Base-by-base conservation (phyloP, 2,888 invertebrate species). In the Anthophora plumipes region DNA sequence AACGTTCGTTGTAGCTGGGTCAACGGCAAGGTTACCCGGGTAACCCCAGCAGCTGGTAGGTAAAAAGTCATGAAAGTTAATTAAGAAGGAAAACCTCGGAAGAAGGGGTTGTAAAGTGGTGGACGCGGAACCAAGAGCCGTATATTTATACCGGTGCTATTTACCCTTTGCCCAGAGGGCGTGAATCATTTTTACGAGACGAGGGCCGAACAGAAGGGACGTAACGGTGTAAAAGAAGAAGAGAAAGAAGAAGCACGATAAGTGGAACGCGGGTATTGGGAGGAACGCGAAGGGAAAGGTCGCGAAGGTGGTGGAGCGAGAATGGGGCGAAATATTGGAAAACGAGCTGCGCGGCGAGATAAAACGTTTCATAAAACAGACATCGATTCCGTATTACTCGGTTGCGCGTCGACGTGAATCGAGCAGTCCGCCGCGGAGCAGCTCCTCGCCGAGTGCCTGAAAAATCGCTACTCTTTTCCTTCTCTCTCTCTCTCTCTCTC, bases 321-420 rank as follows among this genome's bases (percentile, higher is more conserved):
- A 89, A 88, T 84, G 85, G 84, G 63, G 81, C 88, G 86, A 90
- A 89, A 90, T 91, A 90, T 90, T 88, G 88, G 88, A 84, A 86
- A 88, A 83, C 85, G 84, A 84, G 85, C 85, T 85, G 86, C 82
- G 80, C 88, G 79, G 85, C 77, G 85, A 90, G 90, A 91, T 91
- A 90, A 91, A 91, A 90, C 88, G 89, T 90, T 91, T 91, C 89
- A 90, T 91, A 90, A 89, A 91, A 90, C 90, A 89, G 88, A 89
- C 88, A 90, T 91, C 89, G 89, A 88, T 88, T 90, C 84, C 84
- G 83, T 91, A 90, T 90, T 90, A 90, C 86, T 84, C 81, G 79
- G 48, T 77, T 74, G 66, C 83, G 74, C 74, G 80, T 77, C 78
- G 84, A 86, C 82, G 80, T 80, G 77, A 70, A 84, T 84, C 84